Percentiles rank a stretch among this genome's conserved stretches.
Conservation (phyloP, 2,113 vertebrate species). For the Piaya cayana region DNA sequence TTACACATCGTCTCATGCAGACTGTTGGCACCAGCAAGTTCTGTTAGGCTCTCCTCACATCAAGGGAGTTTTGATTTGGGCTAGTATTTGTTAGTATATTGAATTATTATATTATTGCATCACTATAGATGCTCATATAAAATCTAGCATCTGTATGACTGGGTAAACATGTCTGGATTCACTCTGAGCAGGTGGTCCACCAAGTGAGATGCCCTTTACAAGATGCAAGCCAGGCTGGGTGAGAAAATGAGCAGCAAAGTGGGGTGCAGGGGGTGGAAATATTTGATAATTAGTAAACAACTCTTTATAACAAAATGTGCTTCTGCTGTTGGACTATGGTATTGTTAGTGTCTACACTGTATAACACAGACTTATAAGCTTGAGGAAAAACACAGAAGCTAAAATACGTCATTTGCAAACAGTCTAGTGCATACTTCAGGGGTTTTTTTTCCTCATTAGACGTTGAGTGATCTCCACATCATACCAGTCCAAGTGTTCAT, state of each 20-base stretch:
- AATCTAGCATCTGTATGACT: neutral
- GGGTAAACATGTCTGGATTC: neutral
- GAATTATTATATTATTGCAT: neutral
- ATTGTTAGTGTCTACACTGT: neutral
- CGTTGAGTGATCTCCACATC: neutral
- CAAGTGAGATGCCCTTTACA: neutral
- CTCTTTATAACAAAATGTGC: fast-evolving
- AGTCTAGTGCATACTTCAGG: neutral
- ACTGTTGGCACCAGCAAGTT: neutral
- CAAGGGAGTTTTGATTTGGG: neutral
- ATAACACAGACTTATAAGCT: neutral
- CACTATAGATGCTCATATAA: neutral
- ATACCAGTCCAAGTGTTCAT: neutral
- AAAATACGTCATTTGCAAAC: neutral
- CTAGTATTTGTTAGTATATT: neutral
- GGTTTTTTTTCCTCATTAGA: neutral
- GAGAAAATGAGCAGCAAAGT: neutral
- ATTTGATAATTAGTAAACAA: neutral
- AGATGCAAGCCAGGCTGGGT: neutral
- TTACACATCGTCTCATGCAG: neutral
- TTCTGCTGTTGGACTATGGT: neutral
- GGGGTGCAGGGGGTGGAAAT: neutral
- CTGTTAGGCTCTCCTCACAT: neutral
- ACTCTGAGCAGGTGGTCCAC: neutral
- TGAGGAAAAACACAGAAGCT: neutral